Conservation (phyloP, 2,113 vertebrate species). For the Peromyscus californicus region DNA sequence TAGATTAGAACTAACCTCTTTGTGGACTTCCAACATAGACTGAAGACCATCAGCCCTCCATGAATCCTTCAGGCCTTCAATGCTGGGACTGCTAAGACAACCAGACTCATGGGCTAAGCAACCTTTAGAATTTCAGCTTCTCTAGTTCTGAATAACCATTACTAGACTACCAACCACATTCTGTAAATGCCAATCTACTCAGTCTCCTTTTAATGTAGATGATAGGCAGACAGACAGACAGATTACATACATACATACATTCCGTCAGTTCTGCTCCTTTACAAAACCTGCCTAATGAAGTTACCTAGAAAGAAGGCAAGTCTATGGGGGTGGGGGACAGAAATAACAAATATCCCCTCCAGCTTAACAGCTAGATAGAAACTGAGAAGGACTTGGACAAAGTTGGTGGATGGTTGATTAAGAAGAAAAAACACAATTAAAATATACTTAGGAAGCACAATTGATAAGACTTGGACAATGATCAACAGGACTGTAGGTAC, state of each 20-base stretch:
- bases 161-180: neutral
- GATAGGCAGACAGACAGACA: neutral
- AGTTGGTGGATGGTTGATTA: neutral
- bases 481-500: neutral
- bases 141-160: neutral
- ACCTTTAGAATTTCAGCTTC: neutral
- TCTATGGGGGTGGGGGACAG: neutral
- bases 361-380: conserved; percentile 30
- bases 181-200: neutral
- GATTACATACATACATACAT: neutral
- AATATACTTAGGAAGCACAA: neutral
- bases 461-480: conserved; percentile 32
- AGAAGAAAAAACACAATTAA: conserved; percentile 17
- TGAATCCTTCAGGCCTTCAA: neutral
- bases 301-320: neutral
- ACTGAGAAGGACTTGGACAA: neutral
- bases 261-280: neutral
- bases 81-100: neutral
- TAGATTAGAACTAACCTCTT: neutral
- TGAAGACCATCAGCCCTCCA: neutral
- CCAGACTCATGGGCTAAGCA: neutral
- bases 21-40: neutral
- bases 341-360: neutral
- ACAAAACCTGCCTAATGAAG: neutral
- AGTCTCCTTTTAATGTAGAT: neutral